Percentiles rank a stretch among this genome's conserved stretches.
phyloP scores from a whole-genome alignment of 2,113 vertebrate species.

The Probosciger aterrimus region DNA sequence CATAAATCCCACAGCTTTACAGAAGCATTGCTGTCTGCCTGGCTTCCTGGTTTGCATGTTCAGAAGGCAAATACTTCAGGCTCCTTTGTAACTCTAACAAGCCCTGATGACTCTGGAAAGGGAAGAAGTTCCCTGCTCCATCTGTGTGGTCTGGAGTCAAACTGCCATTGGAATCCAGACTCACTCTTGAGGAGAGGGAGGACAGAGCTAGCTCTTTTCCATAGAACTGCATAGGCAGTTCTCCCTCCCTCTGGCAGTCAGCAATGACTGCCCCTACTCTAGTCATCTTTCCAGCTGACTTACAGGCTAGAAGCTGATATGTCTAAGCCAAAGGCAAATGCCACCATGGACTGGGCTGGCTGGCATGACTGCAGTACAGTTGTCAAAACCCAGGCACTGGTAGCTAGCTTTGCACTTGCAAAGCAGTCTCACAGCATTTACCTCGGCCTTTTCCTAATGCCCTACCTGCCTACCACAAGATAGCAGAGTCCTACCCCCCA shows the following conservation, averaged over 20 bases:
- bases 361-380: background rate
- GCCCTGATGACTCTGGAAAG: background rate
- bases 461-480: background rate
- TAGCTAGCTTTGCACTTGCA: background rate
- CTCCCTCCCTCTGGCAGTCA: background rate
- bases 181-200: background rate
- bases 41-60: background rate
- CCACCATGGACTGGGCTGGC: background rate
- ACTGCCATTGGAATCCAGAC: background rate
- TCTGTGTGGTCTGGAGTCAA: background rate
- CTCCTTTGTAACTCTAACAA: background rate
- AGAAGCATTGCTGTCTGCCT: background rate
- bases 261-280: background rate
- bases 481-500: background rate
- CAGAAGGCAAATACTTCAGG: background rate
- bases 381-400: background rate
- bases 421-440: background rate
- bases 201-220: background rate
- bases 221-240: background rate
- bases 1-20: background rate
- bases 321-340: background rate
- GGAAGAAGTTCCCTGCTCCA: background rate
- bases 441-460: background rate
- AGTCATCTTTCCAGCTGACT: background rate
- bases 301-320: background rate